These are phyloP conservation scores for Dioctria linearis DNA, from an alignment of 2,888 invertebrate genomes.

Conservation along the genomic window DNA sequence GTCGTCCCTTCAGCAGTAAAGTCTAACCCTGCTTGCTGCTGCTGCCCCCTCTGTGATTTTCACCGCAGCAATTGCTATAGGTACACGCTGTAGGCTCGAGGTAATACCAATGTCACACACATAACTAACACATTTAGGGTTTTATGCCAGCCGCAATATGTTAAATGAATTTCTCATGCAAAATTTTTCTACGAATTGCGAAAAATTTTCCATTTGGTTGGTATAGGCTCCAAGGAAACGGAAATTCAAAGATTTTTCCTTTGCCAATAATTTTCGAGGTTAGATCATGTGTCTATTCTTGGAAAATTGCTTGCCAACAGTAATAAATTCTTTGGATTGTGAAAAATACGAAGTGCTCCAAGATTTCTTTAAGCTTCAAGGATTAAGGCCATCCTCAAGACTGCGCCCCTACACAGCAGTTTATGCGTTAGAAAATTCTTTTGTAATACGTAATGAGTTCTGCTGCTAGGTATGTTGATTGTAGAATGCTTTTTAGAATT, in stretches of 20 bases:
- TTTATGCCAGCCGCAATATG: constrained; percentile 26
- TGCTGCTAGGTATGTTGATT: too few relatives aligned
- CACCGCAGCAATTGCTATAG: not conserved
- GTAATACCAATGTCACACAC: not conserved
- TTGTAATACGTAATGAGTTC: too few relatives aligned
- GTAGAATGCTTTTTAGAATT: too few relatives aligned
- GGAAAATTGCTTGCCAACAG: not conserved
- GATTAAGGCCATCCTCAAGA: not conserved
- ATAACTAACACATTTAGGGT: not conserved
- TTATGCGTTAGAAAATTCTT: too few relatives aligned
- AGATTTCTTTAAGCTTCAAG: not conserved
- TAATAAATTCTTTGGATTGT: not conserved
- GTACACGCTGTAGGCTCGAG: too few relatives aligned
- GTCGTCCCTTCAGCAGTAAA: not conserved
- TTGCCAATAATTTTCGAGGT: not conserved
- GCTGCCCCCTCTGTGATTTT: constrained; percentile 18
- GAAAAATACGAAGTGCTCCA: not conserved
- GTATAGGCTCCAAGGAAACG: not conserved
- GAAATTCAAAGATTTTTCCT: not conserved
- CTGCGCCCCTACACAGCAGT: not conserved
- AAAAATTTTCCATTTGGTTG: constrained; percentile 9
- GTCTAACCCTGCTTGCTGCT: constrained; percentile 8
- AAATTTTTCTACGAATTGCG: constrained; percentile 1
- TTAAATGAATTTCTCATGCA: constrained; percentile 5
- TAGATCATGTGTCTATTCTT: not conserved